Base-by-base conservation (phyloP, 1,140 invertebrate genomes). In the Cotesia typhae region DNA sequence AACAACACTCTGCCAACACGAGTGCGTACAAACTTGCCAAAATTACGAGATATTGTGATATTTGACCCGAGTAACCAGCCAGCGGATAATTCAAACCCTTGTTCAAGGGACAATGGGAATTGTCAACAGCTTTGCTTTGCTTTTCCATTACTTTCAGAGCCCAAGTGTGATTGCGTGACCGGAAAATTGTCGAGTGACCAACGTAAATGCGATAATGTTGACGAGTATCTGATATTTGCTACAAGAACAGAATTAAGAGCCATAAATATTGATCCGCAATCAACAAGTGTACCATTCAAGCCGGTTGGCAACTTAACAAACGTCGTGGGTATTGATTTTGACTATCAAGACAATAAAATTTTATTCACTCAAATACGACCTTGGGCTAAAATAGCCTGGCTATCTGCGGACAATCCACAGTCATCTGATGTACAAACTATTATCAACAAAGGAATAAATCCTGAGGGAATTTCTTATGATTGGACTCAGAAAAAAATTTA, bases 401-500 rank as follows among this genome's bases (percentile, higher is more conserved):
- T 96, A 77, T 88, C 91, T 5, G 90, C 93, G 0, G 90, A 90
- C 37, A 90, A 90, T 75, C 93, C 94, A 0, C 89, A 88, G 1
- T 82, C 84, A 1, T 83, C 84, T 3, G 88, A 89, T 55, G 91
- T 94, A n/a, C 90, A 92, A n/a, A 92, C 90, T 67, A 90, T 96
- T 7, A 89, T 95, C 10, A 92, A 87, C 68, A 93, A 93, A 81
- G 92, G 94, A 17, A 96, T 96, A 67, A 97, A 96, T 85, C 96
- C 96, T 0, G 96, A 99, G 85, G 97, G 97, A 4, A 95, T 99
- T 73, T 95, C 96, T 0, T 98, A 97, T 80, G 97, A 99, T 80
- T 99, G 97, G 97, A 97, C 96, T 0, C 94, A 96, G 74, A 94
- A 96, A 79, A 98, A 98, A 84, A 92, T 99, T 37, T 99, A 98